Evolutionary conservation across 2,113 vertebrate species (phyloP).

Genomic region (Ciconia boyciana): DNA sequence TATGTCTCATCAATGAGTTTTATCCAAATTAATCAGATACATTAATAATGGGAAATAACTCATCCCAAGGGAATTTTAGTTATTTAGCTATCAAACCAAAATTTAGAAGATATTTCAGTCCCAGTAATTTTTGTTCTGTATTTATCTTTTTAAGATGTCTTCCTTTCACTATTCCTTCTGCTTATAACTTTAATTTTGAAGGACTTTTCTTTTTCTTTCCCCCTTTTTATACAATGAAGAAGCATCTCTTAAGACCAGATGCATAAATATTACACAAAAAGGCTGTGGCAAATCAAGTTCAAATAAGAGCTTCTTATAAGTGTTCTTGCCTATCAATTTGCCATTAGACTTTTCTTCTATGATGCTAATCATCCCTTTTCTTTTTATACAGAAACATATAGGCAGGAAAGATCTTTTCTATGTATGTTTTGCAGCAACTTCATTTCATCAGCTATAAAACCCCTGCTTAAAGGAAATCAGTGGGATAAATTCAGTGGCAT

Average conservation of each 20-base stretch:
- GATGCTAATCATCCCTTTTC: not conserved
- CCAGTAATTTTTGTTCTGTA: not conserved
- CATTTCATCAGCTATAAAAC: not conserved
- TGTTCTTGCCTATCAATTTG: not conserved
- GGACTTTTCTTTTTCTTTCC: not conserved
- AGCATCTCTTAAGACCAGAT: not conserved
- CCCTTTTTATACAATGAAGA: not conserved
- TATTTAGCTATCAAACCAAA: not conserved
- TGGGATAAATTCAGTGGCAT: not conserved
- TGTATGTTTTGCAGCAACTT: not conserved
- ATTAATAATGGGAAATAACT: not conserved
- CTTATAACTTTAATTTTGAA: not conserved
- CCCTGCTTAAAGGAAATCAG: not conserved
- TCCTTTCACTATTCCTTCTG: not conserved
- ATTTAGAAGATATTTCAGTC: not conserved
- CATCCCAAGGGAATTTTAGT: not conserved
- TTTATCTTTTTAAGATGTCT: not conserved
- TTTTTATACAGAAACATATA: not conserved
- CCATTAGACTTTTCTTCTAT: not conserved
- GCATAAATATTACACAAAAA: not conserved
- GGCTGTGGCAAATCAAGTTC: not conserved
- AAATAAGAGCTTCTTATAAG: not conserved
- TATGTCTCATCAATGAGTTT: not conserved
- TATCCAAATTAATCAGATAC: not conserved
- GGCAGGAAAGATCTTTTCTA: not conserved